Conservation (phyloP, 2,113 vertebrate species). For the Canis aureus region DNA sequence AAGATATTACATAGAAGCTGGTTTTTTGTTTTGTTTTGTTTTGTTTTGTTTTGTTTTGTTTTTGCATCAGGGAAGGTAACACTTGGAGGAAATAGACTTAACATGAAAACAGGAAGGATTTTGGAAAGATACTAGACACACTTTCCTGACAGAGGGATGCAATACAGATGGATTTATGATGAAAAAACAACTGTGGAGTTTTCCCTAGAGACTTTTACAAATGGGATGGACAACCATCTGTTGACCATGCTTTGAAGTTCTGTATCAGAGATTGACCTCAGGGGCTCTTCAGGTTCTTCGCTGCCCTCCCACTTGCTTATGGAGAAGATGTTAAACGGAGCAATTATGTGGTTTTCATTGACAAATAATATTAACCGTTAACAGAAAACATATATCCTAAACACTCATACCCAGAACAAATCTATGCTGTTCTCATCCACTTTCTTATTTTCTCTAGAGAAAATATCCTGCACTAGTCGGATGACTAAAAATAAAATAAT, state of each 20-base stretch:
- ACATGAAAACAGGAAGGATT: not conserved
- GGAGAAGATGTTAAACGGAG: not conserved
- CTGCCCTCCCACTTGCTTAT: not conserved
- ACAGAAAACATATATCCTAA: not conserved
- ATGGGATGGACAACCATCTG: not conserved
- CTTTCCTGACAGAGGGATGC: slow-evolving; percentile 6
- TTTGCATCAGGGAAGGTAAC: not conserved
- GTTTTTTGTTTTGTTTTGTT: not conserved
- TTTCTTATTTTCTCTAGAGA: slow-evolving; percentile 22
- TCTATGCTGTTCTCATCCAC: not conserved
- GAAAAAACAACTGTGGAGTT: slow-evolving; percentile 30
- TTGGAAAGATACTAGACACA: not conserved
- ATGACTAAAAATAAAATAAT: slow-evolving; percentile 55
- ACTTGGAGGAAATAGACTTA: slow-evolving; percentile 22
- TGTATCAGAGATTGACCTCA: not conserved
- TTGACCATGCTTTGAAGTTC: not conserved
- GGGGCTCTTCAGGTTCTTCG: not conserved
- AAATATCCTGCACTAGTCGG: not conserved
- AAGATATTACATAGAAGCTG: not conserved
- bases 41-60: not conserved
- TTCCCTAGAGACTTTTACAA: not conserved
- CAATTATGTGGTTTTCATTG: not conserved
- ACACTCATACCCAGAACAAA: not conserved
- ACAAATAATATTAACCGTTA: not conserved
- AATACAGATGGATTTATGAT: not conserved